Evolutionary conservation across 2,113 vertebrate genomes (phyloP).

Genomic region (Callaeas wilsoni): DNA sequence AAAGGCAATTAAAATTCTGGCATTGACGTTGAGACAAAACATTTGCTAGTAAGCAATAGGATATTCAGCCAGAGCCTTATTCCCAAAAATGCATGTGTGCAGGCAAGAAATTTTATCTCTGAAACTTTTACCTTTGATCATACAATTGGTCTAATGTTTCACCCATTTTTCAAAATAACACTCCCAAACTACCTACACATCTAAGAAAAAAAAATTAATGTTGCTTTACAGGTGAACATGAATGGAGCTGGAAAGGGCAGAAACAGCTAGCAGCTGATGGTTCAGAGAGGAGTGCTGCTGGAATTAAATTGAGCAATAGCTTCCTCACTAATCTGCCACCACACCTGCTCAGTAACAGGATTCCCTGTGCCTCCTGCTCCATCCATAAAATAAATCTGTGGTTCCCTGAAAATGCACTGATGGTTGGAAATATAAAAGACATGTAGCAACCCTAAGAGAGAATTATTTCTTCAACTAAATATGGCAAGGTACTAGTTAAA

Average conservation of each 20-base stretch:
- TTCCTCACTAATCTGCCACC: not conserved
- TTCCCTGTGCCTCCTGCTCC: not conserved
- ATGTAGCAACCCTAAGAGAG: not conserved
- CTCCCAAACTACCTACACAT: accelerated
- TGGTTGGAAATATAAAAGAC: not conserved
- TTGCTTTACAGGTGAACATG: not conserved
- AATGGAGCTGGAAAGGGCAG: not conserved
- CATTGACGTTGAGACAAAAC: not conserved
- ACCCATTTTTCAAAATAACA: not conserved
- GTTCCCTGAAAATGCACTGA: not conserved
- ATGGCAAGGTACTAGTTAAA: not conserved
- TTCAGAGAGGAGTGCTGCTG: not conserved
- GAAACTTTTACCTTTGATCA: not conserved
- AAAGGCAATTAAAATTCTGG: slow-evolving; percentile 38
- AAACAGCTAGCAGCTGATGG: not conserved
- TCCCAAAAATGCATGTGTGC: not conserved
- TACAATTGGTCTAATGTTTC: not conserved
- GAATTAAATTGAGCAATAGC: not conserved
- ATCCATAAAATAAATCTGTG: not conserved
- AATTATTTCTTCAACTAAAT: not conserved
- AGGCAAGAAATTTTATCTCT: not conserved
- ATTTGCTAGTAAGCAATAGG: not conserved
- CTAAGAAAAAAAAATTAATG: not conserved
- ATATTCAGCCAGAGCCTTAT: not conserved
- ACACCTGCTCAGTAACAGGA: not conserved